Evolutionary conservation across 2,888 invertebrate genomes (phyloP), one percentile per base, ranked within the genome.

Genomic region (Chloromyia formosa): DNA sequence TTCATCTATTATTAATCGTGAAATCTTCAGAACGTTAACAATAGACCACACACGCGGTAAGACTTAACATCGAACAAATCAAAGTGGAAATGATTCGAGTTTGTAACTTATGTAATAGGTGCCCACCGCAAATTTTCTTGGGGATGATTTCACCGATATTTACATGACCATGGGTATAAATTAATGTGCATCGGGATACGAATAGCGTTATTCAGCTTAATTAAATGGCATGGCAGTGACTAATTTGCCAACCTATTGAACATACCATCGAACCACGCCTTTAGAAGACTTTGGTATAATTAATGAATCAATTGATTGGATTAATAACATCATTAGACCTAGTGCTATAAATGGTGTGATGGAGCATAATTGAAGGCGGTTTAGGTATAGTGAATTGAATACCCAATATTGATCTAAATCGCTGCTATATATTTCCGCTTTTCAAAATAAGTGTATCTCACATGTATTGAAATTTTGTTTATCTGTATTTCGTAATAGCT

Each of bases 161-260:
- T 49, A 40, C 40, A 56, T 53, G 54, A 56, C 16, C 18, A 16
- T n/a, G 10, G 27, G 69, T 45, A 69, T 54, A 27, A 69, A 69
- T 69, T 69, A 69, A 69, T 60, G 56, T 69, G 69, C 69, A 69
- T n/a, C 18, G 23, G 35, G 18, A 16, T 27, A 27, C 27, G 56
- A 54, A 54, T 69, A 27, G 54, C 35, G 54, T 69, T 69, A 56
- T 69, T 69, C 54, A 23, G 35, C 45, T 56, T 69, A 69, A 69
- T 69, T 69, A 69, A 54, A 69, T 69, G 69, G 54, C 69, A 53
- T 56, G 69, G 69, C 53, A 69, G 27, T 23, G 69, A 69, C 69
- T 69, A 69, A 69, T 69, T 69, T 69, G 22, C 35, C 54, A 56
- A 54, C 56, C 69, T 56, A 53, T 69, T 54, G 27, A 69, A 69